Conservation (phyloP, 2,113 vertebrate species). For the Bufo bufo region DNA sequence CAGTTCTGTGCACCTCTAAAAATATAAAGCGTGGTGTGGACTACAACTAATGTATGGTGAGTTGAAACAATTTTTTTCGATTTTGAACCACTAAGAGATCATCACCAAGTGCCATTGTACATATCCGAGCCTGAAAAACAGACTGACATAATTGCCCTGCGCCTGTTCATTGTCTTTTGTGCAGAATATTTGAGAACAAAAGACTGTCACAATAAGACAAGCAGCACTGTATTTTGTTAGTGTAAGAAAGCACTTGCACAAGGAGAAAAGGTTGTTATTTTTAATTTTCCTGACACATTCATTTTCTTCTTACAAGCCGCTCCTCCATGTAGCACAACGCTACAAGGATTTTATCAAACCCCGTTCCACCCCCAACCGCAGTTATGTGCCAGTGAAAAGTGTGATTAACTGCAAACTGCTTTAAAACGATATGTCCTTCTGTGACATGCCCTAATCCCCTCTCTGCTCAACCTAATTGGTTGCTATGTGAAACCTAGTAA, state of each 20-base stretch:
- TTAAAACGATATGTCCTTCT: conserved; percentile 53
- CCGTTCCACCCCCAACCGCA: conserved; percentile 23
- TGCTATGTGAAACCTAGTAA: conserved; percentile 33
- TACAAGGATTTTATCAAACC: background rate
- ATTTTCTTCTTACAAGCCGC: conserved; percentile 8
- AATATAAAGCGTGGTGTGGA: too few species aligned
- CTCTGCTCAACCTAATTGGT: conserved; percentile 48
- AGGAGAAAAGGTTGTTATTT: conserved; percentile 2
- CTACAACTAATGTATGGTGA: too few species aligned
- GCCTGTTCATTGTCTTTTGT: background rate
- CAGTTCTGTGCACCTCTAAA: too few species aligned
- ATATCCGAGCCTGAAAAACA: background rate
- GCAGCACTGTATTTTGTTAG: background rate
- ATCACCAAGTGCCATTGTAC: too few species aligned
- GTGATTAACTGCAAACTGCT: conserved; percentile 30
- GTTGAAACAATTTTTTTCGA: too few species aligned
- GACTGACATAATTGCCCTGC: background rate
- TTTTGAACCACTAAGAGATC: too few species aligned
- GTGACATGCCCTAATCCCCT: conserved; percentile 56
- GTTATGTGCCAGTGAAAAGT: conserved; percentile 43
- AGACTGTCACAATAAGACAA: background rate
- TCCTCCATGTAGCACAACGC: conserved; percentile 1
- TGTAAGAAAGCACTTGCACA: background rate
- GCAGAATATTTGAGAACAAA: background rate
- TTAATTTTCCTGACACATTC: conserved; percentile 24